Percentiles rank a stretch among this genome's conserved stretches.
Conservation (phyloP, 2,113 vertebrate genomes). For the Smithornis capensis region DNA sequence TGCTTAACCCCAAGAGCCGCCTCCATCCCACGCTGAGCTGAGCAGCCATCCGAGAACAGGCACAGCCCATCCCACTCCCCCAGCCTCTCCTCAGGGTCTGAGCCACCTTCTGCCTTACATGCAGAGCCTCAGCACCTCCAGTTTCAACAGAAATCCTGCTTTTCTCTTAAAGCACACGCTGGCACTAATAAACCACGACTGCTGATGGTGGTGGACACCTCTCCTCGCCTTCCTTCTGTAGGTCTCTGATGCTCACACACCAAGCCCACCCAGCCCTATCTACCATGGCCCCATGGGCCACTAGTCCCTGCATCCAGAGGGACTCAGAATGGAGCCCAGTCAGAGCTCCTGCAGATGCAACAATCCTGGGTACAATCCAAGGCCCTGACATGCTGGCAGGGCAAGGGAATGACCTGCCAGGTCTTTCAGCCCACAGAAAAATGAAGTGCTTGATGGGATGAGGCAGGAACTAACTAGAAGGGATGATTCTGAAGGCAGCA, state of each 20-base stretch:
- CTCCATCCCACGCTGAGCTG: fast-evolving
- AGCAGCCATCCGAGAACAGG: fast-evolving
- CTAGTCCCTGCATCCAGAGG: neutral
- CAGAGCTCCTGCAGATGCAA: fast-evolving
- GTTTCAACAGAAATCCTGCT: neutral
- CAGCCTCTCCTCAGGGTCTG: neutral
- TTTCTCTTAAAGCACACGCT: fast-evolving
- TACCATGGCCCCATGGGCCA: fast-evolving
- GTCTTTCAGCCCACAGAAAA: neutral
- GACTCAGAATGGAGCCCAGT: neutral
- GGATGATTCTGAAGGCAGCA: neutral
- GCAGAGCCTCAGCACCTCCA: neutral
- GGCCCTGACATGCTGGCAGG: neutral
- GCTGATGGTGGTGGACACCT: neutral
- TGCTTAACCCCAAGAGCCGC: neutral
- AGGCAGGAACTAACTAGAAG: neutral
- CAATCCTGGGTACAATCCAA: neutral
- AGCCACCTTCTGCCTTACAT: neutral
- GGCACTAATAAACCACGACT: neutral
- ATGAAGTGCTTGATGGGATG: neutral
- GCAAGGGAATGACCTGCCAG: neutral
- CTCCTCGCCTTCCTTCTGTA: neutral
- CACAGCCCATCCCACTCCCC: neutral
- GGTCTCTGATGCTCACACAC: fast-evolving
- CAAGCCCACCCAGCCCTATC: neutral